Conservation (phyloP, 2,888 invertebrate species). For the Lasiommata megera region DNA sequence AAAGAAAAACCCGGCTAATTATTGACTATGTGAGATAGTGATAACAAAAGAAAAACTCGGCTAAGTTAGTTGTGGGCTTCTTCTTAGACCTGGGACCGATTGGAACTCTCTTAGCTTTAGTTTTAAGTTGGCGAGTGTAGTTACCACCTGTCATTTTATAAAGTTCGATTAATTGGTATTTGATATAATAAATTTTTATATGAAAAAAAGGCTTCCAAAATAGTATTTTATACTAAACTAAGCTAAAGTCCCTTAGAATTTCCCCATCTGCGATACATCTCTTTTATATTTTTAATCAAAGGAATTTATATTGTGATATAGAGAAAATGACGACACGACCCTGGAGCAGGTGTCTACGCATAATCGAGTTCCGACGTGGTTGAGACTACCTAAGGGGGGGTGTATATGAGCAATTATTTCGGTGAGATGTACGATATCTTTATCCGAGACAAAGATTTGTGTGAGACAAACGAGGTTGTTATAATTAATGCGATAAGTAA, state of each 20-base stretch:
- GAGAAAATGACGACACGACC: constrained; percentile 3
- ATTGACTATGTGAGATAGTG: no score
- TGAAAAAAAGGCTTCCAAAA: no score
- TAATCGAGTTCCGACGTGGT: constrained; percentile 17
- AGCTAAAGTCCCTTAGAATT: not conserved
- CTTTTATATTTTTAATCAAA: constrained; percentile 21
- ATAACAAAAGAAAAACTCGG: no score
- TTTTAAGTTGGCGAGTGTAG: no score
- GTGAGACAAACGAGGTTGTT: not conserved
- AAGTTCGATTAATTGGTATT: no score
- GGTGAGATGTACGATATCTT: not conserved
- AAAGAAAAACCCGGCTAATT: no score
- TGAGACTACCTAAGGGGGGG: not conserved
- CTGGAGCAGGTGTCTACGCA: constrained; percentile 23
- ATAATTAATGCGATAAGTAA: not conserved
- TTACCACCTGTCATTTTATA: no score
- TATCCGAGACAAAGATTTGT: not conserved
- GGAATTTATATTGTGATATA: constrained; percentile 9
- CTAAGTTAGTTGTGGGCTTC: no score
- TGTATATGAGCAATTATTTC: constrained; percentile 2
- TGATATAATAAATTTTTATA: no score
- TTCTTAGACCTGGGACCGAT: no score
- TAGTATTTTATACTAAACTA: no score
- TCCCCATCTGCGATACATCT: constrained; percentile 2
- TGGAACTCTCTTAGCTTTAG: no score